Evolutionary conservation across 2,888 invertebrate genomes (phyloP), one percentile per base, ranked within the genome.

Genomic region (Volucella zonaria): DNA sequence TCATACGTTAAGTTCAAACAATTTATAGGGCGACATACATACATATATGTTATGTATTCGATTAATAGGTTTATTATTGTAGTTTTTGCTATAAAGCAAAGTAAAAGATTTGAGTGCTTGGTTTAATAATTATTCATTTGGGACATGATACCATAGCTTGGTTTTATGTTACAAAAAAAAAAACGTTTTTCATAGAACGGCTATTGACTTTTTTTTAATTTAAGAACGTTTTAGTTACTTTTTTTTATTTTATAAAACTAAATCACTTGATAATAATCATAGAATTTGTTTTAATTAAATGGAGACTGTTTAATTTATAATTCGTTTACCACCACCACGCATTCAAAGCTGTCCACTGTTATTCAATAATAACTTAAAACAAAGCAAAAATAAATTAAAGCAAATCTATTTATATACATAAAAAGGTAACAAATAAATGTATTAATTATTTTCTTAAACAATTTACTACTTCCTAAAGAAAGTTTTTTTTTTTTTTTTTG

Each of bases 281-380:
- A 18, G 11, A 74, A 58, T 70, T 61, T 23, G 38, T 59, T 70
- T 70, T 61, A 47, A 73, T 59, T 14, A 58, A 77, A 58, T 75
- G 62, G 81, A 85, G 85, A 85, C 85, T 85, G 85, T 56, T 85
- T 85, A 81, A 73, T 75, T 85, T 85, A 52, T 59, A 66, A 56
- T 31, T 31, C 31, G 31, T 31, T 31, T 6, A 71, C 14, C 38
- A 15, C 45, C 49, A 68, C 15, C 56, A 68, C 49, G 54, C 49
- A 62, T 18, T 54, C n/a, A 43, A 67, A 71, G 54, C 66, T 80
- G 80, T 83, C 83, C 70, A 83, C 66, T 79, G 79, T 83, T 83
- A 79, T 75, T 75, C 18, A 43, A 66, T 66, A 75, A 74, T 42
- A 54, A 66, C 18, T 58, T n/a, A 54, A 64, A 45, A 23, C 12